phyloP scores from a whole-genome alignment of 2,888 invertebrate genomes.

The Magallana nippona region DNA sequence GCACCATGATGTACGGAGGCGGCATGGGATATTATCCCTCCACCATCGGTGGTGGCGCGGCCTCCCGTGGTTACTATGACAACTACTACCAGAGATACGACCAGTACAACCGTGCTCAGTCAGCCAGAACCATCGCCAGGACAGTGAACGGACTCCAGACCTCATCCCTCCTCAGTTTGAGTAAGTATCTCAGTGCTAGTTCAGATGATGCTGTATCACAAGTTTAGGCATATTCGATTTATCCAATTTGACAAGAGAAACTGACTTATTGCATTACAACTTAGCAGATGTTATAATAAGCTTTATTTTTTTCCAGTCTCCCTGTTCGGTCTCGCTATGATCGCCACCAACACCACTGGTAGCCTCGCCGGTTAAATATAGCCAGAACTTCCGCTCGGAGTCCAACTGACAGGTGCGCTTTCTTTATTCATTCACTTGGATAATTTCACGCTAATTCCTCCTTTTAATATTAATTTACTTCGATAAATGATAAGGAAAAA shows the following conservation, averaged over 20 bases:
- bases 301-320: not conserved
- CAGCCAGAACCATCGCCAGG: slow-evolving; percentile 1
- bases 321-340: slow-evolving; percentile 15
- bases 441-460: no score
- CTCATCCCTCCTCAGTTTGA: not conserved
- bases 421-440: not conserved
- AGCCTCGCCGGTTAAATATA: slow-evolving; percentile 6
- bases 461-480: no score
- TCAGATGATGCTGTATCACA: not conserved
- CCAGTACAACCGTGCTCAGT: slow-evolving; percentile 22
- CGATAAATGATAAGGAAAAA: no score
- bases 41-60: not conserved
- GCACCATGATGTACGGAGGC: not conserved
- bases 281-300: not conserved
- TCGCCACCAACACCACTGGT: slow-evolving; percentile 29
- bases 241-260: no score
- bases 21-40: not conserved
- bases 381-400: not conserved
- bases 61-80: not conserved
- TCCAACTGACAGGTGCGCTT: slow-evolving; percentile 10
- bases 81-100: slow-evolving; percentile 14
- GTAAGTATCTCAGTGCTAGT: not conserved
- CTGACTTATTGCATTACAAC: no score
- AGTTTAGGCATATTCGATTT: no score
- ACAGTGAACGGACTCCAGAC: not conserved